A percentile compares a stretch with the other conserved stretches of the same genome.
phyloP scores from a whole-genome alignment of 2,113 vertebrate species.

The Leucopsar rothschildi region DNA sequence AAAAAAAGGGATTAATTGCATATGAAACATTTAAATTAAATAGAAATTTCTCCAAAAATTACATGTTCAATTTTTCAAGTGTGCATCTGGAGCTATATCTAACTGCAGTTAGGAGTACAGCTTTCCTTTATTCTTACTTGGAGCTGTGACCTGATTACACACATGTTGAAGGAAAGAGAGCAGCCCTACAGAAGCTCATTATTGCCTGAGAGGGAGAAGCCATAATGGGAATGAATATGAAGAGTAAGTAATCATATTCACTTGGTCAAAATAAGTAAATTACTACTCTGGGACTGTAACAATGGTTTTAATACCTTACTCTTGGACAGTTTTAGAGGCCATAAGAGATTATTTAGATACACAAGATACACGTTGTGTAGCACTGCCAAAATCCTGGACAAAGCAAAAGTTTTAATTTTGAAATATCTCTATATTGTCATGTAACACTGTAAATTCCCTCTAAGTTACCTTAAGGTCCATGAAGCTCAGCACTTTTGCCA shows the following conservation, averaged over 20 bases:
- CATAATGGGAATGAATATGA: background rate
- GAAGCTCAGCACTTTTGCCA: background rate
- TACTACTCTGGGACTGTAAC: background rate
- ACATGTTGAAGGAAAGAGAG: background rate
- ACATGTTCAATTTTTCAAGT: background rate
- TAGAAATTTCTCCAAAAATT: background rate
- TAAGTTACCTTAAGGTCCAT: background rate
- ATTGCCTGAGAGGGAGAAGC: background rate
- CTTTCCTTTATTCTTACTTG: background rate
- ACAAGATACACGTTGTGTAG: background rate
- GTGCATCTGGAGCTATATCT: background rate
- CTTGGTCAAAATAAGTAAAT: background rate
- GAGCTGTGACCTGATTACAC: background rate
- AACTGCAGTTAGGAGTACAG: background rate
- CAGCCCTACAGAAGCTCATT: background rate
- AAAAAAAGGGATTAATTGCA: background rate
- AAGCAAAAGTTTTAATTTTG: background rate
- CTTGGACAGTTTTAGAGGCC: background rate
- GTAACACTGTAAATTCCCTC: background rate
- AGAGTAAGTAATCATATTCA: background rate
- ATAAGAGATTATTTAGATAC: background rate
- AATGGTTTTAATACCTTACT: background rate
- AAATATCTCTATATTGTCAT: background rate
- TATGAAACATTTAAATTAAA: background rate
- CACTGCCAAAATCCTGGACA: background rate